phyloP scores from a whole-genome alignment of 1,140 invertebrate species.

The Macrocentrus cingulum region DNA sequence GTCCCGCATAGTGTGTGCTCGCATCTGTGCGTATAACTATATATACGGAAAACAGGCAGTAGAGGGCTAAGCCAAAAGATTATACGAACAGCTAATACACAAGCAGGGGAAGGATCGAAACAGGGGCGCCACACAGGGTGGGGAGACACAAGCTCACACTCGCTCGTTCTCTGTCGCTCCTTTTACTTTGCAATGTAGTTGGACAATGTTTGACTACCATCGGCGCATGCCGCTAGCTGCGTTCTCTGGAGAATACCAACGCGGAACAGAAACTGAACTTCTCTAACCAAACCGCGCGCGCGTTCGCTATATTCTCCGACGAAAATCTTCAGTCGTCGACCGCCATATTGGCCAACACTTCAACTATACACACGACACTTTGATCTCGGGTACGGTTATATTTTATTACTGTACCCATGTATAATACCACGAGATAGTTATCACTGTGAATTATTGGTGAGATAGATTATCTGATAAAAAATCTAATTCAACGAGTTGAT shows the following conservation, averaged over 20 bases:
- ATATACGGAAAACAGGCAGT: constrained; percentile 10
- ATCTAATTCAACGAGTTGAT: no score
- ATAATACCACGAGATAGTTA: no score
- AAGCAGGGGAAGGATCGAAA: constrained; percentile 17
- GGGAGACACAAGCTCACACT: constrained; percentile 21
- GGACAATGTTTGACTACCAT: constrained; percentile 27
- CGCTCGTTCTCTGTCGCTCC: not conserved
- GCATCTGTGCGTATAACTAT: constrained; percentile 16
- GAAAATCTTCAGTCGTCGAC: constrained; percentile 31
- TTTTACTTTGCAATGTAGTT: not conserved
- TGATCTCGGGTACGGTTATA: not conserved
- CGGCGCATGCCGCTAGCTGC: constrained; percentile 34
- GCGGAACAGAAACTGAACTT: constrained; percentile 40
- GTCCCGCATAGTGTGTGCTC: constrained; percentile 19
- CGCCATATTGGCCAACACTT: constrained; percentile 36
- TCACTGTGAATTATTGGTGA: no score
- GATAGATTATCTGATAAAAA: no score
- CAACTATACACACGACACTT: not conserved
- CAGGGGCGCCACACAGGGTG: not conserved
- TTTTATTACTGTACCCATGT: no score
- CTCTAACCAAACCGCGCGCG: constrained; percentile 22
- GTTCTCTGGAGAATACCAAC: constrained; percentile 42
- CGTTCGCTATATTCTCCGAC: constrained; percentile 40
- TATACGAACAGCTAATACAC: not conserved
- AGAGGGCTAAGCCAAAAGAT: not conserved